Base-by-base conservation (phyloP, 2,888 invertebrate species). In the Electrophaes corylata region DNA sequence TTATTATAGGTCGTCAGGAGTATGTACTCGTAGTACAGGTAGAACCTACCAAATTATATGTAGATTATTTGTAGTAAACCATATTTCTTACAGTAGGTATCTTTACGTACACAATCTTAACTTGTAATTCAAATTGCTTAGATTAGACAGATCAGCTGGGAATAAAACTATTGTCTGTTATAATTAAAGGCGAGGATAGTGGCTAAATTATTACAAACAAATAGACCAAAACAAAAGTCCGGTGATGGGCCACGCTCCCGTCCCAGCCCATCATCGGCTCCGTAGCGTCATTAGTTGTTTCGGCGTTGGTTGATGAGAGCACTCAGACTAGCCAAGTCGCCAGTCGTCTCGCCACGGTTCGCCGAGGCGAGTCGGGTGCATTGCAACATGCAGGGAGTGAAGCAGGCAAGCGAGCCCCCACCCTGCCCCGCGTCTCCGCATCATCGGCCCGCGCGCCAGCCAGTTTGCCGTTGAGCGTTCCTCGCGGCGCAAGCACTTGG, bases 401-500 rank as follows among this genome's bases (percentile, higher is more conserved):
- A 75, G 76, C 79, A 75, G 79, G 76, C 82, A 76, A 79, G 78
- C 84, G 81, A 81, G 83, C 83, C 86, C 88, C 88, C 87, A 82
- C 86, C 84, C 83, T 81, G 79, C 79, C 81, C 78, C 84, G 78
- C 81, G 71, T 55, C 64, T 65, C 71, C 72, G 71, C 67, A 71
- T 67, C 70, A 67, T n/a, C n/a, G n/a, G n/a, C n/a, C n/a, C n/a
- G 74, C 72, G 72, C 83, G 80, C 79, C 73, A 78, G 88, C 86
- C 88, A 91, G 89, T 89, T 77, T 76, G 88, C 80, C 86, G 85
- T 83, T 76, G 88, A 81, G 90, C 90, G 90, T 89, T 86, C 83
- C 83, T 86, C 83, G 84, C 81, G 86, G 79, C 89, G 88, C 88
- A 84, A 76, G 84, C 86, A 83, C 75, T 75, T 76, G 69, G 72